Evolutionary conservation across 2,888 invertebrate genomes (phyloP), one percentile per base, ranked within the genome.

Genomic region (Prenolepis imparis): DNA sequence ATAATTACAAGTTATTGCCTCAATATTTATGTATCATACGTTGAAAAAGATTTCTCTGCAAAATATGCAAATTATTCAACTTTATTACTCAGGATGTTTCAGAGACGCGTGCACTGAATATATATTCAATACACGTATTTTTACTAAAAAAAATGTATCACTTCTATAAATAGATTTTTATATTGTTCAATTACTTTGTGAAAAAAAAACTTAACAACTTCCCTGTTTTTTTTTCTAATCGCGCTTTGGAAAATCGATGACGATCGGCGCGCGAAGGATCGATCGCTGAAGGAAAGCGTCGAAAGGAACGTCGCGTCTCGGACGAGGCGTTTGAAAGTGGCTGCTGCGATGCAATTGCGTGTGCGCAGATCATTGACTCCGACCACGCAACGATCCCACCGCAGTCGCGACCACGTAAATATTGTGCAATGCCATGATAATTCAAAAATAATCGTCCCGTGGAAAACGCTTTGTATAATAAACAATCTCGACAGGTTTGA

Each of bases 331-430:
- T 90, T 81, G 89, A 89, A 89, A 89, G 89, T 89, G 82, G 84
- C 52, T 78, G 86, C 87, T 87, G 89, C 85, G 86, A 91, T 90
- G 92, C 91, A 90, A 92, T 90, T 88, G 90, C 89, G 90, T 89
- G 88, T 86, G 84, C 86, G 88, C 92, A 90, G 93, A 92, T 92
- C 92, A 92, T 93, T 93, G 92, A 92, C 92, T 92, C 87, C 84
- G 61, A 86, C 85, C 89, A 85, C 86, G 86, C 89, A 90, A 85
- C 83, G 39, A 85, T 86, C 86, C 80, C 57, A 48, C 44, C 55
- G 67, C 83, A 83, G 88, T 87, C 85, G 72, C 75, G 83, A 90
- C 84, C 86, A 88, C 86, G 82, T 89, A 88, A 89, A 89, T 75
- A 88, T 88, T 88, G 83, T 86, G 86, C 83, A 90, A 88, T 57